Evolutionary conservation across 2,888 invertebrate genomes (phyloP), one percentile per base, ranked within the genome.

Genomic region (Merodon equestris): DNA sequence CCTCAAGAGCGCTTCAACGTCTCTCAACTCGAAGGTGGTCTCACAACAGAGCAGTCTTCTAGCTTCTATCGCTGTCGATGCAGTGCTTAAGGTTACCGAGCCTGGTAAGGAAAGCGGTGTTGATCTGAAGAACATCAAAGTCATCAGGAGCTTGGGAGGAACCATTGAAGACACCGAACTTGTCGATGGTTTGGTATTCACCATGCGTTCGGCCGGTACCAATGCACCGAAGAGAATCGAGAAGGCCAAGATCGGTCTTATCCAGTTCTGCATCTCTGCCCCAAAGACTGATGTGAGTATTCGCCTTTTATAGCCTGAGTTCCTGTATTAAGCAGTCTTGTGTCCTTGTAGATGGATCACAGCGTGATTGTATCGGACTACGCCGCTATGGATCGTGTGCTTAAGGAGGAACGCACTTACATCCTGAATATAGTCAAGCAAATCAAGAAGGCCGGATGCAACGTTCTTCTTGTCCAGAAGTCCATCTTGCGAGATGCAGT

Each of bases 261-360:
- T 99, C 83, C 99, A 99, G 89, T 99, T 99, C 90, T 99, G 99
- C 88, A 96, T 99, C 88, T 99, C 99, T 12, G 97, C 99, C 60
- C 99, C 99, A 7, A 99, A 99, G 90, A 99, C 99, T 66, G 99
- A 99, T 89, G 95, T 95, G 88, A 92, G 92, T 90, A 17, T 12
- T 14, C 7, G 27, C 19, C 36, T 14, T 48, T 42, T 45, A 5
- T 44, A 18, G n/a, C 3, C 12, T 10, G 40, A 40, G 40, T 40
- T 53, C 54, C 14, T 53, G 14, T n/a, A 7, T 13, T 44, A n/a
- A 14, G 7, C 3, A 2, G 9, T 10, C 38, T 4, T 38, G 4
- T 36, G n/a, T 54, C 10, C 15, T 68, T 86, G 87, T 14, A 95
- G 94, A 97, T 98, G 97, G 97, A 97, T 86, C 97, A 97, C 90